Conservation (phyloP, 2,797 vertebrate species). For the Chelon auratus region DNA sequence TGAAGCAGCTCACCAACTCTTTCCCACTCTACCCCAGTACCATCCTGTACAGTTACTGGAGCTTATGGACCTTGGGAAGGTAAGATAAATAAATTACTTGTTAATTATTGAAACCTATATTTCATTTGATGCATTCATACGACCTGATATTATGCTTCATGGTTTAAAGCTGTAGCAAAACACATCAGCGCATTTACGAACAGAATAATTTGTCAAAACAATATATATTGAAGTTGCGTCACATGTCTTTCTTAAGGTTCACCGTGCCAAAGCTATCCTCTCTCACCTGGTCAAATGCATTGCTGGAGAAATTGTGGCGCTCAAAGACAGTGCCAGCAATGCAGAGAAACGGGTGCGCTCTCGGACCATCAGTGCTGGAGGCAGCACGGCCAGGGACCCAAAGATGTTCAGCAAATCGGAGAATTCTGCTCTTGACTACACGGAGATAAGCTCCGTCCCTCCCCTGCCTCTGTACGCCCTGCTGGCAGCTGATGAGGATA, state of each 20-base stretch:
- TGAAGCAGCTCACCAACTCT: conserved; percentile 95
- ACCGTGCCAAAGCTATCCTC: conserved; percentile 95
- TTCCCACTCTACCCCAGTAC: conserved; percentile 96
- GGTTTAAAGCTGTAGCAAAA: background rate
- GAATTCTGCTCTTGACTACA: conserved; percentile 87
- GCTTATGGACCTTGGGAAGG: conserved; percentile 97
- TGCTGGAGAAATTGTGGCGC: conserved; percentile 93
- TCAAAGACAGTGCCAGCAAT: conserved; percentile 86
- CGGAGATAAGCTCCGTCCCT: conserved; percentile 96
- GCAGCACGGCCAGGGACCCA: conserved; percentile 91
- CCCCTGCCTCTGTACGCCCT: conserved; percentile 95
- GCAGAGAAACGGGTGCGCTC: conserved; percentile 90
- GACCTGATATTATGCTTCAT: background rate
- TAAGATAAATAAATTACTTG: conserved; percentile 31
- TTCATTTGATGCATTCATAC: background rate
- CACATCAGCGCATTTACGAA: background rate
- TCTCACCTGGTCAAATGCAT: conserved; percentile 98
- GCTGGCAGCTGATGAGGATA: conserved; percentile 93
- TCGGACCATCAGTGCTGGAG: conserved; percentile 94
- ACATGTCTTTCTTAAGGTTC: conserved; percentile 77
- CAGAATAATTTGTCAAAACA: background rate
- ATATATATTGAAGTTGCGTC: background rate
- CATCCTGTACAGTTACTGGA: conserved; percentile 96
- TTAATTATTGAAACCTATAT: background rate
- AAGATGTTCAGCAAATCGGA: conserved; percentile 91